Evolutionary conservation across 2,888 invertebrate genomes (phyloP), one percentile per base, ranked within the genome.

Genomic region (Vannuccia rotundouncinata): DNA sequence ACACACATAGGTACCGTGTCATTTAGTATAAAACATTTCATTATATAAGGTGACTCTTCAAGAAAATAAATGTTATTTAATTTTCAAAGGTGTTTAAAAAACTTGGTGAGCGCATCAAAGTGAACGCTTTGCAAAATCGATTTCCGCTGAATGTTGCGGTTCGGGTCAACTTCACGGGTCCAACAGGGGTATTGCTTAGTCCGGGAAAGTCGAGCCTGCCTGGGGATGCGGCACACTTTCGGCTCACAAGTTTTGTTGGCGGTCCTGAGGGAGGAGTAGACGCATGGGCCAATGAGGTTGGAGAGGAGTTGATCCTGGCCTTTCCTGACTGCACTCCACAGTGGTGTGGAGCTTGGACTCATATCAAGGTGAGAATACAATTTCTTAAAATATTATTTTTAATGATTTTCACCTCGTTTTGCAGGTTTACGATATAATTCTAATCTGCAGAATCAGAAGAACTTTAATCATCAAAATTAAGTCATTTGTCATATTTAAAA

Each of bases 81-180:
- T n/a, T n/a, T n/a, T n/a, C n/a, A n/a, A n/a, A 45, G 45, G 45
- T 45, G 5, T 45, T 45, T 17, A 5, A 45, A 45, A 45, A 5
- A 17, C 45, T 45, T 10, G 17, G 10, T 5, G 17, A 45, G 17
- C 45, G 45, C 45, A 10, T 45, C 10, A 45, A 45, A 17, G 45
- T 45, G 45, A 45, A 45, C 17, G 45, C 45, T 5, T 5, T 45
- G 17, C 45, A 45, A 45, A 5, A 45, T 5, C 45, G 45, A 17
- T 45, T 45, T 28, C 5, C 78, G 10, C n/a, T 78, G n/a, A 78
- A 78, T 78, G 60, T 45, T 27, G 78, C 59, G 28, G 29, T 78
- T 10, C 2, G 66, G n/a, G 78, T 78, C 1, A 78, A 78, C 60
- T 66, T 78, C 10, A 78, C 78, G 1, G 5, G 5, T 1, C 59